These are phyloP conservation scores for Vanessa atalanta DNA, from an alignment of 1,140 invertebrate genomes.

Conservation along the genomic window DNA sequence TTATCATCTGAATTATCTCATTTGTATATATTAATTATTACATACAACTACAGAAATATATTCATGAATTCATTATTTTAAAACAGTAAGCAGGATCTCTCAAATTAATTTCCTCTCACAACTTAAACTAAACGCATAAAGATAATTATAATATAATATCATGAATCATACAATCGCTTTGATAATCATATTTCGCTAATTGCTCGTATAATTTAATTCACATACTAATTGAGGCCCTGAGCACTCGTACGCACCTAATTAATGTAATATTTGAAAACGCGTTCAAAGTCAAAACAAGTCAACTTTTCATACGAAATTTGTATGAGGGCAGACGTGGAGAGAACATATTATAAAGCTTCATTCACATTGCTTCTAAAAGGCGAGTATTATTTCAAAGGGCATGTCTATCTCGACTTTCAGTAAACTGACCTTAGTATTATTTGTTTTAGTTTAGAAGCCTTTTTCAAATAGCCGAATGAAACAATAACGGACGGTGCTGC, in stretches of 20 bases:
- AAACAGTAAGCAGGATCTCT: too few species aligned
- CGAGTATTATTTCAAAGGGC: constrained; percentile 23
- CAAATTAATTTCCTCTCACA: not conserved
- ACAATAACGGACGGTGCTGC: not conserved
- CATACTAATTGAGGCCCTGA: constrained; percentile 35
- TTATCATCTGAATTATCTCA: too few species aligned
- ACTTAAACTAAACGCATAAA: not conserved
- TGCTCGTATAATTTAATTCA: constrained; percentile 22
- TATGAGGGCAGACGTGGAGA: constrained; percentile 34
- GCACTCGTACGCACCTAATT: constrained; percentile 46
- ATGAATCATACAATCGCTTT: not conserved
- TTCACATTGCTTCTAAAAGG: constrained; percentile 32
- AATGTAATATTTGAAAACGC: constrained; percentile 51
- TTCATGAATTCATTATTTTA: too few species aligned
- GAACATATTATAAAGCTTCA: constrained; percentile 34
- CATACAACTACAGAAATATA: too few species aligned
- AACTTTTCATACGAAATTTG: constrained; percentile 44
- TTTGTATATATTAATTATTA: too few species aligned
- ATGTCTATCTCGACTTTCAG: constrained; percentile 13
- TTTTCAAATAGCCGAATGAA: constrained; percentile 14
- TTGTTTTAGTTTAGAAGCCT: constrained; percentile 17
- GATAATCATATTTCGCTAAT: constrained; percentile 8
- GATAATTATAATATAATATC: not conserved
- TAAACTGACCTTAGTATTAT: constrained; percentile 15
- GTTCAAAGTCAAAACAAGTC: constrained; percentile 42